phyloP scores from a whole-genome alignment of 2,797 vertebrate species.

The Myripristis jacobus region DNA sequence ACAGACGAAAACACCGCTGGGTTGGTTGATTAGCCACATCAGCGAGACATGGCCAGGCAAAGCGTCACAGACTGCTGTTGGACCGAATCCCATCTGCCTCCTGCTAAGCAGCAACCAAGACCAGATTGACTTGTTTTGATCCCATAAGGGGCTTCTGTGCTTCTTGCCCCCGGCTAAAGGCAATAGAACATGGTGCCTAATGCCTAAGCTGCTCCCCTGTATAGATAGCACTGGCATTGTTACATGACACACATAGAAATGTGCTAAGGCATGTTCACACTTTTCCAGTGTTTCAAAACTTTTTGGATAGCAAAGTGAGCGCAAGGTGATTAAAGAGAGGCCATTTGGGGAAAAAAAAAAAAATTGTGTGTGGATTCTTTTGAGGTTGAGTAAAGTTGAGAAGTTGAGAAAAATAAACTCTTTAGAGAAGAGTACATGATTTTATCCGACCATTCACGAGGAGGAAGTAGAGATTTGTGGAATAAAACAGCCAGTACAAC shows the following conservation, averaged over 20 bases:
- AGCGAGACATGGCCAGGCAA: constrained; percentile 36
- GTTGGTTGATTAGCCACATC: constrained; percentile 61
- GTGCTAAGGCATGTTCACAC: too few species aligned
- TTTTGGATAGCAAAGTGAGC: neutral
- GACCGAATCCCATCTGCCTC: constrained; percentile 51
- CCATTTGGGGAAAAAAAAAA: too few species aligned
- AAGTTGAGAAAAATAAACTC: too few species aligned
- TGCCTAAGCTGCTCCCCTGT: neutral
- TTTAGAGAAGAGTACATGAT: too few species aligned
- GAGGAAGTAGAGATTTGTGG: neutral
- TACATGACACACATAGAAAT: neutral
- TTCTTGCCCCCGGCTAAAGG: constrained; percentile 12
- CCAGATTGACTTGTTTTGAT: constrained; percentile 40
- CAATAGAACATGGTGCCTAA: neutral
- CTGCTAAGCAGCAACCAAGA: constrained; percentile 25
- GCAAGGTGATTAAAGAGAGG: neutral
- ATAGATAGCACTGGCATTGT: neutral
- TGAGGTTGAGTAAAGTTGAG: too few species aligned
- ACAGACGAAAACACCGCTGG: constrained; percentile 41
- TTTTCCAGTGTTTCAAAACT: neutral
- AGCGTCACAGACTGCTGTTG: constrained; percentile 27
- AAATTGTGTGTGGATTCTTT: too few species aligned
- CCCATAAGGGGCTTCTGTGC: constrained; percentile 5
- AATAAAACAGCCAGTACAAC: constrained; percentile 2
- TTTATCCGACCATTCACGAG: neutral